Base-by-base conservation (phyloP, 2,888 invertebrate genomes). In the Hemithea aestivaria region DNA sequence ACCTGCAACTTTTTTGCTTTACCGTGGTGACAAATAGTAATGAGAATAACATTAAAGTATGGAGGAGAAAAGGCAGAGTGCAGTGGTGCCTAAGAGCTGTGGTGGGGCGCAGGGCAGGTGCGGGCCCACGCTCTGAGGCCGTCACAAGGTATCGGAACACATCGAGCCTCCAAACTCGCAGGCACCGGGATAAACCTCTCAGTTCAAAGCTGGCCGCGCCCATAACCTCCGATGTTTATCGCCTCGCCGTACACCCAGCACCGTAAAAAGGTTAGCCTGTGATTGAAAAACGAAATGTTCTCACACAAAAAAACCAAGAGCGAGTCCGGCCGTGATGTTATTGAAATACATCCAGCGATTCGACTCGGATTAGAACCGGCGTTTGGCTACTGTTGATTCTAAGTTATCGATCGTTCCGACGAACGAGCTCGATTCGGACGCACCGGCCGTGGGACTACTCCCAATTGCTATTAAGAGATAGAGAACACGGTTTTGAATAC, bases 211-310 rank as follows among this genome's bases (percentile, higher is more conserved):
- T 54, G 61, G 45, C 85, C 85, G 85, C 77, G 63, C 63, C 73
- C 77, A 67, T 87, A 85, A 83, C 69, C 65, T 82, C 55, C 71
- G 62, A 73, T 78, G 76, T 85, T 87, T 87, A 87, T 85, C 78
- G 68, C 67, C 58, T 45, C 58, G 62, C 56, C 62, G 64, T 66
- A 62, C 68, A 66, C 67, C 66, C 60, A 58, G 57, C 67, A 58
- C 68, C 66, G 73, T 76, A 76, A 78, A 80, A 78, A 74, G 73
- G 66, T 73, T 66, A 64, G 55, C 66, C 63, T 62, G 67, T 75
- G 80, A 83, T 80, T 81, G 81, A 81, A 80, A 73, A 79, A 79
- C 72, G 66, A 66, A 70, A 69, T 61, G 73, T 76, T 78, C 80
- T 71, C 81, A 83, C 78, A 76, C 66, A 74, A 73, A 76, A 72